Base-by-base conservation (phyloP, 2,797 vertebrate species). In the Sebastes taczanowskii region DNA sequence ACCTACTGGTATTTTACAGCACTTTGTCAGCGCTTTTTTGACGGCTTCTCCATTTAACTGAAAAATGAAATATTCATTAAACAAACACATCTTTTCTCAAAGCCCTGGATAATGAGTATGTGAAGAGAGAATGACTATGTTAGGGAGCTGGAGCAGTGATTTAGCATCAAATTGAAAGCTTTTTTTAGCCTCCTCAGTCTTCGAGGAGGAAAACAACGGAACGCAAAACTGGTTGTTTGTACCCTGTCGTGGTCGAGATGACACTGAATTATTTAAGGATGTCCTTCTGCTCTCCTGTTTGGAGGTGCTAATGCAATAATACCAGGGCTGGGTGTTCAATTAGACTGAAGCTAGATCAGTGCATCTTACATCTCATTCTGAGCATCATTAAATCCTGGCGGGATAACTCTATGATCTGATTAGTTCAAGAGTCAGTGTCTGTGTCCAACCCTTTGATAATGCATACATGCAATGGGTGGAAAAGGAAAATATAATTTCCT, bases 41-140 rank as follows among this genome's bases (percentile, higher is more conserved):
- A 68, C 64, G 65, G 35, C 13, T 35, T 52, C 46, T 56, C n/a
- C 52, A 81, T 84, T 83, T 67, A 74, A 52, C 42, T 64, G 34
- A 74, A 77, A 85, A 77, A 74, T 78, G 1, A 78, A 86, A 84
- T 80, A 80, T 86, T 83, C 69, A 88, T 85, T 85, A 74, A 67
- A 78, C 69, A 85, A 84, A 87, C 71, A 88, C 11, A 63, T 61
- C 1, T 74, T 7, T 0, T 81, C 69, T 81, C 34, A 82, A 70
- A 85, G 81, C 29, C 49, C 32, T 34, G 16, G 49, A 74, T 78
- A 84, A 80, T 61, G 42, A 81, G 63, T 71, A 38, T 66, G 67
- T 34, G 60, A 30, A 42, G 32, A 58, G 34, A 77, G 34, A 79
- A 74, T 64, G 70, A 68, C 32, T 66, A 20, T 63, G 67, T 82